Evolutionary conservation across 2,888 invertebrate species (phyloP), one percentile per base, ranked within the genome.

Genomic region (Leucophenga maculata): DNA sequence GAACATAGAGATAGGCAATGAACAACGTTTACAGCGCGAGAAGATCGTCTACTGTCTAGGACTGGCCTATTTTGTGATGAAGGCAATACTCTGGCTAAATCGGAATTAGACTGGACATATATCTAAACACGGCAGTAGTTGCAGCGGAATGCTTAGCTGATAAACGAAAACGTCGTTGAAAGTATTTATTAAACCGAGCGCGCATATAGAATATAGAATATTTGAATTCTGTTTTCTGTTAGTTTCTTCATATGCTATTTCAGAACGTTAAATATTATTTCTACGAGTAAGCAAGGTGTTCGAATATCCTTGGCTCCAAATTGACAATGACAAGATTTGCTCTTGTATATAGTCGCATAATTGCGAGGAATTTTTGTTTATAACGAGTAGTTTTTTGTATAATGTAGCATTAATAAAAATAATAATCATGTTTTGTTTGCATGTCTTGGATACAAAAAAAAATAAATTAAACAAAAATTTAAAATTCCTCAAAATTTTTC

Each of bases 31-130:
- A 81, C 95, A 97, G 86, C 93, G 95, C 77, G 97, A 97, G 85
- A 94, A 96, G 85, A 92, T 96, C 80, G 90, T 96, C 60, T 95
- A 95, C 86, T 94, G 95, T 71, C 89, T 95, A 78, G 94, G 96
- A 32, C 91, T 97, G 79, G 94, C 95, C 39, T 97, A 97, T 88
- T 92, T 97, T 87, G 90, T 96, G 77, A 90, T 96, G 78, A 97
- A 97, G 90, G 92, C 95, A 66, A 92, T 96, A 77, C 91, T 94
- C 80, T 96, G 96, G 96, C 90, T 96, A 79, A 93, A 91, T 85
- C 91, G 91, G 78, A 91, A 91, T 77, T 91, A 89, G n/a, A n/a
- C n/a, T n/a, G n/a, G n/a, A n/a, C n/a, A n/a, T n/a, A n/a, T n/a
- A 76, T 50, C 8, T 6, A 39, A 39, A 11, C 9, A 39, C 39